Evolutionary conservation across 1,140 invertebrate genomes (phyloP), one percentile per base, ranked within the genome.

Genomic region (Hylyphantes graminicola): DNA sequence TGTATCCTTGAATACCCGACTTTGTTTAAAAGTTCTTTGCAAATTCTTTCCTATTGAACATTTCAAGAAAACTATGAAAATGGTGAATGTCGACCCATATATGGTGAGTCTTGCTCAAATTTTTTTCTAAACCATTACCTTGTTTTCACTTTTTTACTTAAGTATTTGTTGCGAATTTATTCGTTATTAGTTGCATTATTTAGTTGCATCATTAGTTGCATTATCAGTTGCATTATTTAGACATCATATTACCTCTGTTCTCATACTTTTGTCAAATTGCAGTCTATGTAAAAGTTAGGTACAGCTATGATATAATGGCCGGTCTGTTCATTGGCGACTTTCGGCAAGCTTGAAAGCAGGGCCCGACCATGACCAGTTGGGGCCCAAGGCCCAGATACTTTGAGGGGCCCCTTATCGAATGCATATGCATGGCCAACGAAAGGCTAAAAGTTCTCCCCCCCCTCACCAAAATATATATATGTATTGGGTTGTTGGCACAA

Each of bases 41-140:
- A 61, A 61, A 15, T 17, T 61, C 57, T 61, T 61, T 61, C 57
- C 6, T 2, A 61, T 61, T 61, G 12, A 61, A 17, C 6, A 17
- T 3, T 17, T 17, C 17, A 61, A 17, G 17, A 61, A 61, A 61
- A 12, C 12, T 59, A 63, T 81, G 57, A 81, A 81, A 57, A 81
- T 81, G 79, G 79, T 81, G n/a, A 81, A 81, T 72, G 65, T 81
- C n/a, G 79, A 81, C 12, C 79, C 79, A 15, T 81, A 73, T 35
- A 73, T 81, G 67, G 79, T 81, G 35, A 81, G 67, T 50, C 17
- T 19, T 55, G 50, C 11, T 50, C 12, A 48, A 21, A 48, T 63
- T 48, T 59, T 61, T 63, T 2, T 35, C 50, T 50, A 19, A 35
- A 61, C 7, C 19, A 76, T 61, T 76, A 35, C 15, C 51, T 50